Evolutionary conservation across 2,888 invertebrate genomes (phyloP).

Genomic region (Acanthosepion lycidas): DNA sequence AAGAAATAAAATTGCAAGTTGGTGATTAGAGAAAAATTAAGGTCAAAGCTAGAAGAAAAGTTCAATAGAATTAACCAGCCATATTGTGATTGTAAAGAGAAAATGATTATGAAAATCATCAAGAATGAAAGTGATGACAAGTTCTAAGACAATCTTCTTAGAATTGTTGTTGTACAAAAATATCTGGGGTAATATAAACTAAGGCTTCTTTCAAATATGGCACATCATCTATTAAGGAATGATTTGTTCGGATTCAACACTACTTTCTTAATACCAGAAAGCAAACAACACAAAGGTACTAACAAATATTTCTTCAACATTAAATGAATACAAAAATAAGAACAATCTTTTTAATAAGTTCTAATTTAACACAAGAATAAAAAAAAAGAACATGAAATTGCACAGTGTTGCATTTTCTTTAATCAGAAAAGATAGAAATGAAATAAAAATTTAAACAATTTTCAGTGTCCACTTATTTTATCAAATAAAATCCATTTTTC

Average conservation of each 20-base stretch:
- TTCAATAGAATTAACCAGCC: background rate
- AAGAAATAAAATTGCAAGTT: background rate
- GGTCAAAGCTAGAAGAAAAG: background rate
- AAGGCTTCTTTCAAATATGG: background rate
- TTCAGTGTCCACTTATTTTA: too few species aligned
- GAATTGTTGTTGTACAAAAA: background rate
- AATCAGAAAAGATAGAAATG: too few species aligned
- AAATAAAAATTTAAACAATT: too few species aligned
- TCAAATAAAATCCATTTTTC: too few species aligned
- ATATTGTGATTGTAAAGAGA: background rate
- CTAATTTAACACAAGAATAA: too few species aligned
- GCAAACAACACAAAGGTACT: background rate
- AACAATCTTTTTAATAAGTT: too few species aligned
- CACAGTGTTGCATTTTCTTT: too few species aligned
- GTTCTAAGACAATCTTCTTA: background rate
- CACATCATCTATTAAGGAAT: background rate
- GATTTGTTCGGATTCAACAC: background rate
- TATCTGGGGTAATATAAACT: background rate
- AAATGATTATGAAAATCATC: background rate
- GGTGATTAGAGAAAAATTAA: background rate
- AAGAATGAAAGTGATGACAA: background rate
- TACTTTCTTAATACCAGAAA: background rate
- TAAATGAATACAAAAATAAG: too few species aligned
- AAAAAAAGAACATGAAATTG: too few species aligned
- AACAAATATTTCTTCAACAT: background rate